phyloP scores from a whole-genome alignment of 2,113 vertebrate species.

The Brevimyrus niger region DNA sequence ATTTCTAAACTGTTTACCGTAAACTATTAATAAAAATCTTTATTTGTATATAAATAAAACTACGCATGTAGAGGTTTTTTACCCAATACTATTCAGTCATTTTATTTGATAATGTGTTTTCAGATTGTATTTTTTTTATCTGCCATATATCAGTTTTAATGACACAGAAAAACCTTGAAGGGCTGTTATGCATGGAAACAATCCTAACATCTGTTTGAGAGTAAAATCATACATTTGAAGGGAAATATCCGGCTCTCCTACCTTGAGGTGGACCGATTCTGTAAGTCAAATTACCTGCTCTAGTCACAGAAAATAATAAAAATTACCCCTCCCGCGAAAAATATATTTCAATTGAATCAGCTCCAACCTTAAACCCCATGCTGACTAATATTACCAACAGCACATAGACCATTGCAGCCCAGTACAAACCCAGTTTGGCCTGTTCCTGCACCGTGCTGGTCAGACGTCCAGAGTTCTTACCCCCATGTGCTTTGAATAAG shows the following conservation, averaged over 20 bases:
- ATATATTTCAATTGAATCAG: not conserved
- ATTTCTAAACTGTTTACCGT: not conserved
- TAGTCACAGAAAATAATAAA: not conserved
- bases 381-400: not conserved
- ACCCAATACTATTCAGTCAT: not conserved
- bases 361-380: not conserved
- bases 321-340: not conserved
- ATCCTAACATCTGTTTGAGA: constrained; percentile 20
- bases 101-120: not conserved
- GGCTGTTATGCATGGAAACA: not conserved
- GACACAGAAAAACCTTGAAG: not conserved
- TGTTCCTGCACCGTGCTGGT: constrained; percentile 20
- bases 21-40: not conserved
- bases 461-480: constrained; percentile 26
- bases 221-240: constrained; percentile 22
- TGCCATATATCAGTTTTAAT: not conserved
- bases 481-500: constrained; percentile 56
- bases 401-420: not conserved
- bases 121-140: not conserved
- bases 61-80: not conserved
- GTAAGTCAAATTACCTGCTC: not conserved
- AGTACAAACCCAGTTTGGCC: constrained; percentile 26
- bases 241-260: constrained; percentile 16
- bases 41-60: not conserved
- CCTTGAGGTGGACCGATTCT: not conserved